Base-by-base conservation (phyloP, 2,797 vertebrate species). In the Macropodus opercularis region DNA sequence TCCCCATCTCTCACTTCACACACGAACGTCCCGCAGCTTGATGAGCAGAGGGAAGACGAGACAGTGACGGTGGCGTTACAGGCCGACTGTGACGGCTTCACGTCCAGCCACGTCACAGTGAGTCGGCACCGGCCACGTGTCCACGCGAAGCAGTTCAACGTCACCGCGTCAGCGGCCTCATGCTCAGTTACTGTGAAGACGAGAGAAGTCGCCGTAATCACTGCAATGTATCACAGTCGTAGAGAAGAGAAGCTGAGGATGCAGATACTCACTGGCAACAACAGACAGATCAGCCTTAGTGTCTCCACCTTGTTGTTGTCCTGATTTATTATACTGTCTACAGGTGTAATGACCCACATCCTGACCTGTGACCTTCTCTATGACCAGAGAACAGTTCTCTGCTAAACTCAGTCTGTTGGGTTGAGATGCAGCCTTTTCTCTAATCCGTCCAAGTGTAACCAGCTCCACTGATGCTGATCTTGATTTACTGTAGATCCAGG, bases 361-460 rank as follows among this genome's bases (percentile, higher is more conserved):
- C 8, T 44, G 10, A 2, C 0, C 12, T 31, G 51, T 11, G 29
- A 64, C 48, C 0, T 60, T 36, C 49, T 64, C 64, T 22, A 75
- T 18, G 7, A 39, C 22, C 66, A 75, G 61, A 56, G 50, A 51
- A 38, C 72, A 75, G 1, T 38, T n/a, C 4, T 4, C 31, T 39
- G 42, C 44, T 2, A 68, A 13, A 8, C 21, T 35, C 58, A 67
- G 39, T 47, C 43, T 55, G 27, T n/a, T 9, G 17, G 34, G 15
- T 27, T 24, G 12, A 7, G 18, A 0, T 26, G n/a, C n/a, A n/a
- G n/a, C n/a, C n/a, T n/a, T n/a, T n/a, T 13, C n/a, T n/a, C n/a
- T n/a, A n/a, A n/a, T n/a, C n/a, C n/a, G n/a, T n/a, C n/a, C n/a
- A n/a, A n/a, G n/a, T n/a, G n/a, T n/a, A n/a, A n/a, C n/a, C n/a